Evolutionary conservation across 2,888 invertebrate genomes (phyloP).

Genomic region (Falcaria lacertinaria): DNA sequence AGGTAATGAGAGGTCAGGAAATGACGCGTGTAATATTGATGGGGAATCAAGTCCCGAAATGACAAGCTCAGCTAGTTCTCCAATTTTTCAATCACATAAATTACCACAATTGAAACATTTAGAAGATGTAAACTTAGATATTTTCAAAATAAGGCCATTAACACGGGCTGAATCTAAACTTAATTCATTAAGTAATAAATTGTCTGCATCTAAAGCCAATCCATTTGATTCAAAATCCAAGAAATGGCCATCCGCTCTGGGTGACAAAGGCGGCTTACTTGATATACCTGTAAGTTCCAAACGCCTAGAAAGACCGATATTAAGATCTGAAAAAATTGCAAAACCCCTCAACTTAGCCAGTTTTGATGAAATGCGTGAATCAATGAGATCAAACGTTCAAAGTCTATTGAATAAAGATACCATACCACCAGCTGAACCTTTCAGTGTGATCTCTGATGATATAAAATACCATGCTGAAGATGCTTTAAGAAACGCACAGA

Average conservation of each 20-base stretch:
- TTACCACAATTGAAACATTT: conserved; percentile 23
- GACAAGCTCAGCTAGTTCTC: conserved; percentile 30
- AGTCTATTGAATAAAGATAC: conserved; percentile 19
- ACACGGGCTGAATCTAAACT: conserved; percentile 23
- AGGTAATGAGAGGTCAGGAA: conserved; percentile 14
- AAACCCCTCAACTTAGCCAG: background rate
- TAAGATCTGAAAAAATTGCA: conserved; percentile 11
- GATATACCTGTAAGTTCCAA: conserved; percentile 30
- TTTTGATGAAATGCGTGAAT: conserved; percentile 16
- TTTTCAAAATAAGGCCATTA: conserved; percentile 35
- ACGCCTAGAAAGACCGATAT: conserved; percentile 12
- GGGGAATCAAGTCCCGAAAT: conserved; percentile 20
- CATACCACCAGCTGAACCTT: conserved; percentile 9
- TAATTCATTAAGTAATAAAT: conserved; percentile 40
- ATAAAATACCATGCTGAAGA: conserved; percentile 38
- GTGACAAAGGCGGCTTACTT: conserved; percentile 26
- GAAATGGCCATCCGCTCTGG: conserved; percentile 34
- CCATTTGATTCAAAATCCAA: conserved; percentile 41
- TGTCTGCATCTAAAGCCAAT: conserved; percentile 37
- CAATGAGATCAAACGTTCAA: conserved; percentile 22
- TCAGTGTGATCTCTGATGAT: conserved; percentile 28
- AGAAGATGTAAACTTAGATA: conserved; percentile 36
- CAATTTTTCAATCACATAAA: conserved; percentile 16
- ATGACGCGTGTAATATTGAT: conserved; percentile 18
- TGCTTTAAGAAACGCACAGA: conserved; percentile 39